Conservation (phyloP, 2,888 invertebrate genomes). For the Leptopilina syphax region DNA sequence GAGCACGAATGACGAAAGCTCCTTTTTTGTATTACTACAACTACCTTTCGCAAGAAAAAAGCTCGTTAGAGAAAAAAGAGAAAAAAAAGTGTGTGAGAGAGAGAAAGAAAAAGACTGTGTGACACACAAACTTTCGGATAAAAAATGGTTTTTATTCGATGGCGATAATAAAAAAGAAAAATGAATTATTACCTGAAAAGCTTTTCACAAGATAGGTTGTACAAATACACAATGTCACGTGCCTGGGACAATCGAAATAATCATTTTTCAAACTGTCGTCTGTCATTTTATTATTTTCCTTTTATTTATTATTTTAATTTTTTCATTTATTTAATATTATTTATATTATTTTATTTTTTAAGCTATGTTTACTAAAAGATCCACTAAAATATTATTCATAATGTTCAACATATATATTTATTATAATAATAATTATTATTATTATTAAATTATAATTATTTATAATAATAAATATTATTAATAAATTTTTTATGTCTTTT, state of each 20-base stretch:
- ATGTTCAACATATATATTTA: too few species aligned
- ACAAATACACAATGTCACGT: background rate
- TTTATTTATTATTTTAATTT: too few species aligned
- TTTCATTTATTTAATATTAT: background rate
- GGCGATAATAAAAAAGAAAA: background rate
- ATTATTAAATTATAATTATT: too few species aligned
- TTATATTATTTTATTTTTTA: background rate
- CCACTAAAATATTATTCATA: too few species aligned
- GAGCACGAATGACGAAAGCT: conserved; percentile 13
- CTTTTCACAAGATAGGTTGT: background rate
- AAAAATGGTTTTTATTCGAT: conserved; percentile 16
- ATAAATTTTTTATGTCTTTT: too few species aligned
- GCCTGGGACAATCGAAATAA: too few species aligned
- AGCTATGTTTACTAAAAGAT: too few species aligned
- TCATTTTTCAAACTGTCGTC: too few species aligned
- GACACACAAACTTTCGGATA: background rate
- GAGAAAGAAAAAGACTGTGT: background rate
- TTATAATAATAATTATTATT: too few species aligned
- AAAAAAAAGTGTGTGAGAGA: too few species aligned
- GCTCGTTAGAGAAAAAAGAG: conserved; percentile 4
- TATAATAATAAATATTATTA: too few species aligned
- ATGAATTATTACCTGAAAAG: conserved; percentile 6
- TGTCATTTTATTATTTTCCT: too few species aligned
- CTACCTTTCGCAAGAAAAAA: conserved; percentile 8
- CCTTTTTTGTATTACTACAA: background rate